Evolutionary conservation across 2,888 invertebrate species (phyloP).

Genomic region (Anaspis maculata): DNA sequence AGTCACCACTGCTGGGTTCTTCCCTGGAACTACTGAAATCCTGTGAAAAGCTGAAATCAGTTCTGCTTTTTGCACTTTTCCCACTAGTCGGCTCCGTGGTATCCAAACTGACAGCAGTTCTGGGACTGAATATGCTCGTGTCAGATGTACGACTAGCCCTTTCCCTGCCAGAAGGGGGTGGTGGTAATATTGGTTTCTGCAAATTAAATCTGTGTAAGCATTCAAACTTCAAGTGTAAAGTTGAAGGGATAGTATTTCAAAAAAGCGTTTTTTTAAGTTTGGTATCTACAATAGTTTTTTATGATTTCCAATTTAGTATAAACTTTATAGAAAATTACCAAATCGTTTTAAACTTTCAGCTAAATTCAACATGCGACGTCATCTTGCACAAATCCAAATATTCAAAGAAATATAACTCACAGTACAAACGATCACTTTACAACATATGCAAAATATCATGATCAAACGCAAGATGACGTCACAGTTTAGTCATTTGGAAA

Average conservation of each 20-base stretch:
- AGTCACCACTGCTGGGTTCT: constrained; percentile 36
- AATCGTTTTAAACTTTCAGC: too few species aligned
- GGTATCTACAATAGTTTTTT: too few species aligned
- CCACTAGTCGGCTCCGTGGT: constrained; percentile 21
- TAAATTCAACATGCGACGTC: too few species aligned
- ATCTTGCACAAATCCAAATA: too few species aligned
- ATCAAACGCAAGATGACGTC: too few species aligned
- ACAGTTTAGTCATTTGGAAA: too few species aligned
- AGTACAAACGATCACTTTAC: too few species aligned
- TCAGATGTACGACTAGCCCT: constrained; percentile 32
- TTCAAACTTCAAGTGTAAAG: neutral
- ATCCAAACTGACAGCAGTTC: constrained; percentile 30
- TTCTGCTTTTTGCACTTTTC: constrained; percentile 18
- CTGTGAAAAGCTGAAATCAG: constrained; percentile 29
- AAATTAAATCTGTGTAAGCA: too few species aligned
- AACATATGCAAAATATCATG: too few species aligned
- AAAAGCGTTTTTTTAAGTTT: neutral
- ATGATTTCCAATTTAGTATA: too few species aligned
- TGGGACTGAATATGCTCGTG: constrained; percentile 37
- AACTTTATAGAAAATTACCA: too few species aligned
- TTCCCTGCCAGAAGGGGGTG: constrained; percentile 32
- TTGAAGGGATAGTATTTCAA: neutral
- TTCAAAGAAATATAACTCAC: too few species aligned
- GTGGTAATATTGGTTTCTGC: constrained; percentile 32
- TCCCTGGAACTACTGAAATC: constrained; percentile 33